Conservation (phyloP, 2,797 vertebrate species). For the Benthosema pterotum region DNA sequence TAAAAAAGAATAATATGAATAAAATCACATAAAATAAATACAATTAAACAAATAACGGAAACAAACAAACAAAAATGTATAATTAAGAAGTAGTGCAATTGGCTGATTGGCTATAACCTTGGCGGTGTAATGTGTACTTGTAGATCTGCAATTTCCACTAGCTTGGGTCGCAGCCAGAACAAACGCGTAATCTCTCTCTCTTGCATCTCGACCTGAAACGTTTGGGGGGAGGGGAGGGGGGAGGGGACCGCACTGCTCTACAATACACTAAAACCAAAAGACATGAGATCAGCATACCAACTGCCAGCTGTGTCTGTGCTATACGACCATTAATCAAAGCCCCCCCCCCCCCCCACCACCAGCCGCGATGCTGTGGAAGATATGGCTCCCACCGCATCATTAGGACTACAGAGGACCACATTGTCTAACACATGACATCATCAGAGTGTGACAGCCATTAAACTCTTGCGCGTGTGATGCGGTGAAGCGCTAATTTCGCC, state of each 20-base stretch:
- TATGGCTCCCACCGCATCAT: constrained; percentile 63
- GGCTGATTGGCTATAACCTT: too few relatives aligned
- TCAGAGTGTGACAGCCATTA: constrained; percentile 49
- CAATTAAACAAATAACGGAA: too few relatives aligned
- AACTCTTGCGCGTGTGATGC: constrained; percentile 43
- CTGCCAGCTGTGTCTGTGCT: constrained; percentile 65
- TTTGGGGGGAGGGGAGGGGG: too few relatives aligned
- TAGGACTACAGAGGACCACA: constrained; percentile 44
- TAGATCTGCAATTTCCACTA: too few relatives aligned
- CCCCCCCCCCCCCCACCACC: constrained; percentile 52
- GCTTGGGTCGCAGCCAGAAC: too few relatives aligned
- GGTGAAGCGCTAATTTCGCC: constrained; percentile 38
- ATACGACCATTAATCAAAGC: constrained; percentile 79
- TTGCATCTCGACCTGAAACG: too few relatives aligned
- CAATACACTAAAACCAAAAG: constrained; percentile 57
- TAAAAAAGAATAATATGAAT: too few relatives aligned
- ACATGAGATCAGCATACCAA: constrained; percentile 71
- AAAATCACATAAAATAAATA: too few relatives aligned
- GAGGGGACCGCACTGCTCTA: constrained; percentile 23
- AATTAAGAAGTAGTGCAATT: too few relatives aligned
- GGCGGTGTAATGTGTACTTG: too few relatives aligned
- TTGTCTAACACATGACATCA: constrained; percentile 66
- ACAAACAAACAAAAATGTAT: too few relatives aligned
- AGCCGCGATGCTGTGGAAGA: constrained; percentile 50
- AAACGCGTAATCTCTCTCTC: too few relatives aligned